Evolutionary conservation across 2,888 invertebrate genomes (phyloP), one percentile per base, ranked within the genome.

Genomic region (Elysia crispata): DNA sequence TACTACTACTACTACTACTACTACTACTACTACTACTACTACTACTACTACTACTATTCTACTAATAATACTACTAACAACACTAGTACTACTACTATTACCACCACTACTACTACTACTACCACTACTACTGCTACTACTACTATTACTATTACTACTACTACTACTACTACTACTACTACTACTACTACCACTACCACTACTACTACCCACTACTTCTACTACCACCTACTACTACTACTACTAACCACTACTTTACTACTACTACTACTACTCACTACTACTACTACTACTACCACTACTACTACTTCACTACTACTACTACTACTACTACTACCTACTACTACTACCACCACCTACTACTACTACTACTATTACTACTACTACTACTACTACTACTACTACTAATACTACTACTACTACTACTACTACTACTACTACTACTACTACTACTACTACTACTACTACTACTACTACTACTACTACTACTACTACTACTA

Each of bases 1-100:
- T n/a, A n/a, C n/a, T n/a, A n/a, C n/a, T n/a, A n/a, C n/a, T 54
- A 54, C 54, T 54, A 54, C 54, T 54, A 54, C 54, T 54, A 54
- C 54, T 54, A 54, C 54, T 18, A 54, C 15, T 18, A 54, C 54
- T 54, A 54, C 54, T 54, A 54, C 54, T 54, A 15, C 54, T 54
- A 54, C n/a, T n/a, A n/a, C n/a, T n/a, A n/a, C n/a, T n/a, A n/a
- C n/a, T n/a, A n/a, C n/a, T n/a, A n/a, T n/a, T n/a, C n/a, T n/a
- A n/a, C n/a, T n/a, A n/a, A n/a, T n/a, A n/a, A n/a, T n/a, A n/a
- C n/a, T n/a, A n/a, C n/a, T n/a, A n/a, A n/a, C n/a, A n/a, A n/a
- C n/a, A n/a, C n/a, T n/a, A n/a, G n/a, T n/a, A n/a, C n/a, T n/a
- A n/a, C n/a, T n/a, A n/a, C n/a, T n/a, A n/a, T n/a, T n/a, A n/a